phyloP scores from a whole-genome alignment of 2,888 invertebrate species.

The Petrolisthes cinctipes region DNA sequence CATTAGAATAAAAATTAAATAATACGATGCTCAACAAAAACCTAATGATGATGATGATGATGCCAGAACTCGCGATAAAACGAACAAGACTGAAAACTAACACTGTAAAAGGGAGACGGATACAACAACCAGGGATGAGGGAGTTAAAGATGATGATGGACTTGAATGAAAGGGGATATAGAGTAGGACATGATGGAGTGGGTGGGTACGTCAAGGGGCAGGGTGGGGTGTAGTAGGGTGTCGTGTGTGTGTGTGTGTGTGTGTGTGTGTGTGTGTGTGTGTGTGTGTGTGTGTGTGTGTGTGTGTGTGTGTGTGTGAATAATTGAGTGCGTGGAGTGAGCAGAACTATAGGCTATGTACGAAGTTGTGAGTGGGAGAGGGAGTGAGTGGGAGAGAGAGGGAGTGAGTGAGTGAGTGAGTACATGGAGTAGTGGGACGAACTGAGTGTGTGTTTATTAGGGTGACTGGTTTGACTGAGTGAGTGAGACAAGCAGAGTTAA shows the following conservation, averaged over 20 bases:
- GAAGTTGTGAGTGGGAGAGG: background rate
- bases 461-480: background rate
- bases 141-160: too few species aligned
- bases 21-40: too few species aligned
- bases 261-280: background rate
- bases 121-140: too few species aligned
- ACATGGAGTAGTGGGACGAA: background rate
- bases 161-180: too few species aligned
- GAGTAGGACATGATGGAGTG: background rate
- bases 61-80: too few species aligned
- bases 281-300: slow-evolving; percentile 4
- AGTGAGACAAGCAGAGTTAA: background rate
- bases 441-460: background rate
- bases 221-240: background rate
- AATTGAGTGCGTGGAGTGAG: background rate
- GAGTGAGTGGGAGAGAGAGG: background rate
- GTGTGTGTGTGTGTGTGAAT: background rate
- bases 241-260: too few species aligned
- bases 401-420: background rate
- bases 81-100: too few species aligned
- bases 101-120: too few species aligned
- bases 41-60: too few species aligned
- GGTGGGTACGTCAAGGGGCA: background rate
- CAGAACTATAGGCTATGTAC: background rate
- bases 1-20: too few species aligned